These are phyloP conservation scores for Drosophila peninsularis DNA, from an alignment of 2,888 invertebrate species.

Conservation along the genomic window DNA sequence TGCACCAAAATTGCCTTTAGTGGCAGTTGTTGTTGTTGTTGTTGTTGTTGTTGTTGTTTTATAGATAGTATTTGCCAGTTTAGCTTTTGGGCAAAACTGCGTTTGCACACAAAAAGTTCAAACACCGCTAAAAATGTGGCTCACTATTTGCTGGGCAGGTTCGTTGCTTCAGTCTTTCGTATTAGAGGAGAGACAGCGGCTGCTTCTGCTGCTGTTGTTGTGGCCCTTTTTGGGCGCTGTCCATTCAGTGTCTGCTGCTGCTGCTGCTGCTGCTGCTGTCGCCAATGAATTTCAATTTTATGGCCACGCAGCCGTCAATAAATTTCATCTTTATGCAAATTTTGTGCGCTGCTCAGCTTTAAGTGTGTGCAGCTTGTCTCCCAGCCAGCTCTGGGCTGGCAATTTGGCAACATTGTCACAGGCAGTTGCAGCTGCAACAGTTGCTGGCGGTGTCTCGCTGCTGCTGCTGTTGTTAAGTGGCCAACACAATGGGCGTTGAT, in stretches of 20 bases:
- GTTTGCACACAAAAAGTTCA: conserved; percentile 55
- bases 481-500: conserved; percentile 53
- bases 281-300: conserved; percentile 78
- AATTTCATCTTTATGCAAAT: conserved; percentile 81
- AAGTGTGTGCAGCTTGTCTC: conserved; percentile 7
- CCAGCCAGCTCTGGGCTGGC: conserved; percentile 28
- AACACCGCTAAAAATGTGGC: conserved; percentile 44
- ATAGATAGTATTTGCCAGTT: conserved; percentile 54
- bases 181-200: conserved; percentile 27
- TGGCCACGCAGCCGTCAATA: conserved; percentile 75
- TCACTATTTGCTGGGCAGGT: conserved; percentile 31
- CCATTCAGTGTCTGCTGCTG: conserved; percentile 26
- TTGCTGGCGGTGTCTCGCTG: conserved; percentile 5
- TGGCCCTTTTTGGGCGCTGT: conserved; percentile 29
- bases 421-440: conserved; percentile 16
- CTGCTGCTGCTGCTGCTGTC: conserved; percentile 40
- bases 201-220: conserved; percentile 13
- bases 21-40: conserved; percentile 25
- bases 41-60: conserved; percentile 32
- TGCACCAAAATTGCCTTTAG: conserved; percentile 51
- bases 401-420: conserved; percentile 77
- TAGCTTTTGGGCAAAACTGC: conserved; percentile 34
- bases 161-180: conserved; percentile 73
- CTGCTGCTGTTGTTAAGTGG: conserved; percentile 20
- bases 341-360: conserved; percentile 18